Evolutionary conservation across 2,888 invertebrate genomes (phyloP), one percentile per base, ranked within the genome.

Genomic region (Notocelia uddmanniana): DNA sequence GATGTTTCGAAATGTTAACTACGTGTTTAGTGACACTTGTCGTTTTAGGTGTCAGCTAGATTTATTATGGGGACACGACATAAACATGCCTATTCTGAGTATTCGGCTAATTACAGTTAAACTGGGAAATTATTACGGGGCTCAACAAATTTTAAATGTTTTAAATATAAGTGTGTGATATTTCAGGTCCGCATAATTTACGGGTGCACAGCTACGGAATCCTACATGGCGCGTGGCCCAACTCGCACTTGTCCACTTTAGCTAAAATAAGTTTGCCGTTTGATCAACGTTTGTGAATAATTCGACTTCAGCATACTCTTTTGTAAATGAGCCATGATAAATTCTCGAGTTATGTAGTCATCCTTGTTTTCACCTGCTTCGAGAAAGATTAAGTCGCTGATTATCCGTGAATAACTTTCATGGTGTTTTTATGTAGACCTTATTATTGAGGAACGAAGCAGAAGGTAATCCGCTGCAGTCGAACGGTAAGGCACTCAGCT

Each of bases 341-440:
- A 55, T 55, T 23, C 55, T 18, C 18, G 3, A 1, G 11, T 21
- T n/a, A 8, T 41, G 15, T 59, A 41, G 9, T 59, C 18, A 5
- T 15, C 45, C 48, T 11, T 52, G 62, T 64, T 57, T 70, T 64
- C 52, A 59, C 50, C 64, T 31, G 64, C 64, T 26, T 31, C 10
- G 26, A 23, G n/a, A 71, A 66, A 63, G 31, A 66, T 66, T 71
- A 71, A 71, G 66, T 21, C 59, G 66, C 37, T 58, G 34, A 66
- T 71, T 66, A 71, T 66, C 66, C 66, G 23, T 45, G n/a, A 54
- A 54, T 55, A 21, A 31, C 34, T 55, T 72, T 52, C 21, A 45
- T 55, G 48, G 34, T 58, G 19, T 67, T 72, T 60, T 72, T 72
- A 55, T 55, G 18, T 23, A 15, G 54, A 18, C n/a, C 37, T 26